A percentile compares a stretch with the other conserved stretches of the same genome.
These are phyloP conservation scores for Trisateles emortualis DNA, from an alignment of 2,888 invertebrate species.

Conservation along the genomic window DNA sequence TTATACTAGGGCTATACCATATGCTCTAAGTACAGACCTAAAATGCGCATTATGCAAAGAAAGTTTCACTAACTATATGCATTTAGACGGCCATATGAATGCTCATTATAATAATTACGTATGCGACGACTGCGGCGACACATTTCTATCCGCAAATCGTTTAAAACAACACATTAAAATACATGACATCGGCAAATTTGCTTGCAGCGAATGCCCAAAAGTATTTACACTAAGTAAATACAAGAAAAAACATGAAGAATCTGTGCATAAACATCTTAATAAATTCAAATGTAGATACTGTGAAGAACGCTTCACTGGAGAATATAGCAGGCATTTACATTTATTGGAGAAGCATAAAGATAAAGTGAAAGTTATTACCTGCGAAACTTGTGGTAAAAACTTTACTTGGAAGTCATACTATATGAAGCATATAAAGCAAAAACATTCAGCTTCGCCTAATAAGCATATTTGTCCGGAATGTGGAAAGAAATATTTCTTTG, in stretches of 20 bases:
- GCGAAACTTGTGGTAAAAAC: slow-evolving; percentile 70
- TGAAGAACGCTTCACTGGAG: slow-evolving; percentile 49
- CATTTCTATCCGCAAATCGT: slow-evolving; percentile 54
- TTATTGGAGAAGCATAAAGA: slow-evolving; percentile 57
- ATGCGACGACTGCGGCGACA: slow-evolving; percentile 69
- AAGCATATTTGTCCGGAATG: slow-evolving; percentile 54
- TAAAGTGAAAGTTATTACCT: slow-evolving; percentile 53
- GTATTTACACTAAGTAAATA: slow-evolving; percentile 70
- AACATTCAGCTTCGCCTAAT: slow-evolving; percentile 55
- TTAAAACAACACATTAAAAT: slow-evolving; percentile 70
- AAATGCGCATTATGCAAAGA: slow-evolving; percentile 63
- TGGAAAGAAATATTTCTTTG: slow-evolving; percentile 28
- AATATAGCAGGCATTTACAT: slow-evolving; percentile 58
- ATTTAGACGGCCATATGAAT: slow-evolving; percentile 73
- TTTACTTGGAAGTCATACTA: slow-evolving; percentile 78
- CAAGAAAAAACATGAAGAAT: slow-evolving; percentile 57
- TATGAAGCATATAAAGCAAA: slow-evolving; percentile 67
- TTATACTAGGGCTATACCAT: slow-evolving; percentile 64
- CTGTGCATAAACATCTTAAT: slow-evolving; percentile 52
- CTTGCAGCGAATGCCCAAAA: slow-evolving; percentile 77
- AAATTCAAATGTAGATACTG: slow-evolving; percentile 65
- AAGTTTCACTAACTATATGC: slow-evolving; percentile 51
- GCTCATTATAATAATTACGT: slow-evolving; percentile 69
- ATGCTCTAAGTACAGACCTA: slow-evolving; percentile 42
- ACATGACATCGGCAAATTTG: slow-evolving; percentile 72